phyloP scores from a whole-genome alignment of 2,797 vertebrate genomes.

The Paratrypauchen microcephalus region DNA sequence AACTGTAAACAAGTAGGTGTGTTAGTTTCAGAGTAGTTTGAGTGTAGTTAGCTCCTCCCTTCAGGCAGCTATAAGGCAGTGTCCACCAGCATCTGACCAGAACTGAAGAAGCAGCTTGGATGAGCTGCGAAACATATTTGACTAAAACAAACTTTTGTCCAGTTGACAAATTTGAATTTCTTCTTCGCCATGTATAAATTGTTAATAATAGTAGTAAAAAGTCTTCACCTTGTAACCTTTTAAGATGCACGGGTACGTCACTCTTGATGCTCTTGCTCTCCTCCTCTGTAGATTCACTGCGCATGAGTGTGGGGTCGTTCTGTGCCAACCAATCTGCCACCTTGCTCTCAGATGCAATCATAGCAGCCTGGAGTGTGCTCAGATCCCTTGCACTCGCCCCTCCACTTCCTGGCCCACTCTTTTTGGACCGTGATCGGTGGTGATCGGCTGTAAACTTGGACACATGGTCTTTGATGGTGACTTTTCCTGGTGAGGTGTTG shows the following conservation, averaged over 20 bases:
- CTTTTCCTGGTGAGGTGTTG: constrained; percentile 92
- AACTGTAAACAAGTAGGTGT: too few relatives aligned
- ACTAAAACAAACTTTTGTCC: too few relatives aligned
- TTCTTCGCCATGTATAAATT: background rate
- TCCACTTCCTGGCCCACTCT: constrained; percentile 78
- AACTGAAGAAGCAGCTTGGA: too few relatives aligned
- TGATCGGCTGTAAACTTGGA: constrained; percentile 86
- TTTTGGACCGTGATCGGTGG: constrained; percentile 88
- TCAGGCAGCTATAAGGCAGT: too few relatives aligned
- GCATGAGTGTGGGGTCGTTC: constrained; percentile 92
- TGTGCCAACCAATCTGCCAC: constrained; percentile 98
- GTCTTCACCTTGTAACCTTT: constrained; percentile 91
- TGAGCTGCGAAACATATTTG: too few relatives aligned
- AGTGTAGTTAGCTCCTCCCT: too few relatives aligned
- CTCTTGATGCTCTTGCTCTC: constrained; percentile 98
- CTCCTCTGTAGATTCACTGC: constrained; percentile 91
- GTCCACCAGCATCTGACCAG: too few relatives aligned
- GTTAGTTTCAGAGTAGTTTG: too few relatives aligned
- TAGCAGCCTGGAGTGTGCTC: constrained; percentile 91
- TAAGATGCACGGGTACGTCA: constrained; percentile 93
- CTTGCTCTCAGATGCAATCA: constrained; percentile 97
- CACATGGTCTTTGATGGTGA: constrained; percentile 97
- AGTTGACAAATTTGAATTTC: too few relatives aligned
- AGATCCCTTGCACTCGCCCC: constrained; percentile 80
- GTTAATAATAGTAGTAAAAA: background rate